Percentiles rank a stretch among this genome's conserved stretches.
phyloP scores from a whole-genome alignment of 2,113 vertebrate species.

The Willisornis vidua region DNA sequence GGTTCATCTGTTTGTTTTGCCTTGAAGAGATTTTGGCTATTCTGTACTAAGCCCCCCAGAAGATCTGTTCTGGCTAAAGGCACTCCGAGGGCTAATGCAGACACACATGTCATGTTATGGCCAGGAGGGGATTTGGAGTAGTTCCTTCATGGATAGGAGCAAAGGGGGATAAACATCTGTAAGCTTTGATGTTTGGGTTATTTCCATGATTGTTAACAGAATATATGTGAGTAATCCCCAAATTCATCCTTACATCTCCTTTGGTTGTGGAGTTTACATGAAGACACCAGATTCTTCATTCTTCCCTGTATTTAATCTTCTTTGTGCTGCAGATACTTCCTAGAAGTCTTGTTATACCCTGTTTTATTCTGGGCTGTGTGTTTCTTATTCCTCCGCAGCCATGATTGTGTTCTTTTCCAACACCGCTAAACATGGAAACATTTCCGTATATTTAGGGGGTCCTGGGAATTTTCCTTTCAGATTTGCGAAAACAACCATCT shows the following conservation, averaged over 20 bases:
- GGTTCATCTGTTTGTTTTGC: background rate
- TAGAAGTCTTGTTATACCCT: background rate
- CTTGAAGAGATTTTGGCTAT: background rate
- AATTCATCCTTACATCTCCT: background rate
- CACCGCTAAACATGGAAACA: constrained; percentile 50
- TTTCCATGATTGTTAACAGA: background rate
- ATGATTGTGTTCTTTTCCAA: constrained; percentile 43
- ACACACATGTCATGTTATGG: background rate
- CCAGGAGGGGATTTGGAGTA: background rate
- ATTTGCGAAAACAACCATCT: constrained; percentile 67
- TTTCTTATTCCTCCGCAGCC: constrained; percentile 12
- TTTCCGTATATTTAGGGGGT: constrained; percentile 40
- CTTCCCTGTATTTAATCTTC: background rate
- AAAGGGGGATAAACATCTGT: background rate
- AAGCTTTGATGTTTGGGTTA: background rate
- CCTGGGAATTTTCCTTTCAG: constrained; percentile 71
- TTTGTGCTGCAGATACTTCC: background rate
- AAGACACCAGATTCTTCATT: background rate
- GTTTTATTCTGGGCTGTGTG: background rate
- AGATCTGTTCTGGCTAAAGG: background rate
- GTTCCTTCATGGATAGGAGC: background rate
- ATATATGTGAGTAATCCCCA: background rate
- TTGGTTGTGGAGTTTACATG: background rate
- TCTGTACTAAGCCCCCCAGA: background rate
- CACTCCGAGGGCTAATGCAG: accelerated